Evolutionary conservation across 2,888 invertebrate genomes (phyloP), one percentile per base, ranked within the genome.

Genomic region (Rhaphigaster nebulosa): DNA sequence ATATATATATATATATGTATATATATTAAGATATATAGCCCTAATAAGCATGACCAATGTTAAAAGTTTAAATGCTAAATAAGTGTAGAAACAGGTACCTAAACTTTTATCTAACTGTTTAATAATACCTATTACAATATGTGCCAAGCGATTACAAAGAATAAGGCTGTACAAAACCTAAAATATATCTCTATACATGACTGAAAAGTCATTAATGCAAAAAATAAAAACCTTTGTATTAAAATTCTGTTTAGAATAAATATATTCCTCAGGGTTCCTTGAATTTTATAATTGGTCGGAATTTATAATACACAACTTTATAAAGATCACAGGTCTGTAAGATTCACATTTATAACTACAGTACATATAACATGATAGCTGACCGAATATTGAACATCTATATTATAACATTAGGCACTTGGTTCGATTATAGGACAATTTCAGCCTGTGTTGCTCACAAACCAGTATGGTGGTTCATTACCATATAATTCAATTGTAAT

Each of bases 111-210:
- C 56, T 54, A 87, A 90, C 50, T 87, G 84, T 90, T 80, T 70
- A 90, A 87, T 87, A 87, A 87, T 90, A 90, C 70, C 87, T 90
- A 87, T 87, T 54, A 90, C 38, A 89, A 70, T 87, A 90, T 87
- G 90, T 90, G 90, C 87, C 90, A 90, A 90, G 87, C 87, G 56
- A 90, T 80, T 90, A 87, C 87, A 90, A 87, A 90, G 90, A 90
- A 90, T 90, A 90, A 87, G 91, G 88, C 91, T 90, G 90, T 91
- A 91, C 91, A 91, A 90, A 91, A 91, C 91, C 91, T 91, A 91
- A 91, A 91, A 91, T 91, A 91, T 91, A 91, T 91, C 90, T 91
- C 90, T 91, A 91, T 91, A 91, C 91, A 91, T 91, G 91, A 91
- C 90, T 60, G 70, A 87, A 60, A 87, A 87, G 90, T 90, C 91